Percentiles rank a stretch among this genome's conserved stretches.
phyloP scores from a whole-genome alignment of 2,888 invertebrate species.

The Heterodera filipjevi region DNA sequence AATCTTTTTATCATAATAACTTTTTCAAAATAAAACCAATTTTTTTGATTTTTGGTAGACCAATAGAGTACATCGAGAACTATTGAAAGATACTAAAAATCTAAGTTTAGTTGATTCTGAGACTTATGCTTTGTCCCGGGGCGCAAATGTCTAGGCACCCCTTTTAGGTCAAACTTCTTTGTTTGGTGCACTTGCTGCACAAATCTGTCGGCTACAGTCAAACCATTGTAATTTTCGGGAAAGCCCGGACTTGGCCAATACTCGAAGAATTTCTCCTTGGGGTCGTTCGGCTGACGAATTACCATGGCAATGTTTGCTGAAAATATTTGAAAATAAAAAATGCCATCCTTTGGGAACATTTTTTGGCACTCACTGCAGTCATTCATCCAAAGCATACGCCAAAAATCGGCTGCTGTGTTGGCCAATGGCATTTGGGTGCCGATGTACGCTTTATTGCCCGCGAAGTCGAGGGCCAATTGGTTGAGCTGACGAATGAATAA shows the following conservation, averaged over 20 bases:
- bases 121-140: too few species aligned
- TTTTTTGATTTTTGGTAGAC: too few species aligned
- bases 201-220: constrained; percentile 80
- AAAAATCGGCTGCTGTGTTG: constrained; percentile 96
- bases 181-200: constrained; percentile 93
- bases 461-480: too few species aligned
- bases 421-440: constrained; percentile 96
- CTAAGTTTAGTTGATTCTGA: too few species aligned
- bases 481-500: too few species aligned
- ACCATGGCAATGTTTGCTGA: constrained; percentile 30
- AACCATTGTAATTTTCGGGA: constrained; percentile 19
- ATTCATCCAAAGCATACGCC: constrained; percentile 99
- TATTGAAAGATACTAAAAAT: too few species aligned
- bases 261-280: constrained; percentile 94
- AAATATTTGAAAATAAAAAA: constrained; percentile 67
- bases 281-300: constrained; percentile 26
- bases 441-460: constrained; percentile 94
- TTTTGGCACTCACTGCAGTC: constrained; percentile 79
- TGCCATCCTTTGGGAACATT: constrained; percentile 72
- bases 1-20: too few species aligned
- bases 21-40: too few species aligned
- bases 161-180: constrained; percentile 98
- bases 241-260: constrained; percentile 82
- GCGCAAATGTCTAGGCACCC: too few species aligned
- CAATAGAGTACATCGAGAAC: too few species aligned